These are phyloP conservation scores for Pseudopleuronectes americanus DNA, from an alignment of 2,797 vertebrate genomes.

Conservation along the genomic window DNA sequence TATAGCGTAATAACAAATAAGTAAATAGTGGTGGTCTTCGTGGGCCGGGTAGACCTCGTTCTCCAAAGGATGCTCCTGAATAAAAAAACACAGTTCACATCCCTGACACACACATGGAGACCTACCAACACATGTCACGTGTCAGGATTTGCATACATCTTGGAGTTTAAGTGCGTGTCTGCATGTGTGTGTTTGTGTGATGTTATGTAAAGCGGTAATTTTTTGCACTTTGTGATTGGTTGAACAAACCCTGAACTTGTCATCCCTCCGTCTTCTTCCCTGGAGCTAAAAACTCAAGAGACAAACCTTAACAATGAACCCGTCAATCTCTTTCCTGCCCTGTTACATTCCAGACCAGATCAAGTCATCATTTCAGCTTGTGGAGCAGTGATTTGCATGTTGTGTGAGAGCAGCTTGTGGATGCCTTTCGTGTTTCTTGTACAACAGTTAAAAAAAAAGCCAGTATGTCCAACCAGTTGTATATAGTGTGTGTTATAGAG, in stretches of 20 bases:
- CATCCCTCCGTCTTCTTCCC: not conserved
- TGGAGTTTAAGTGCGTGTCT: not conserved
- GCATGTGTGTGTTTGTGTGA: not conserved
- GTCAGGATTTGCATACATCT: too few relatives aligned
- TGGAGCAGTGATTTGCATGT: too few relatives aligned
- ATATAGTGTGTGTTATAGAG: not conserved
- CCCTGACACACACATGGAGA: too few relatives aligned
- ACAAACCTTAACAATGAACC: not conserved
- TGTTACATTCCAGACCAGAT: conserved; percentile 5
- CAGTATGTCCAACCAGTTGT: not conserved
- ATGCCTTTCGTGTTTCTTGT: too few relatives aligned
- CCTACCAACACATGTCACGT: too few relatives aligned
- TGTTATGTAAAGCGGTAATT: not conserved
- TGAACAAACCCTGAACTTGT: not conserved
- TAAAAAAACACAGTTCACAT: too few relatives aligned
- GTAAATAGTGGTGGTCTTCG: too few relatives aligned
- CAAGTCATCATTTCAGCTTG: not conserved
- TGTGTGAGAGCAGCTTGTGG: too few relatives aligned
- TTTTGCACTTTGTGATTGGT: not conserved
- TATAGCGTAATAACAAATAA: too few relatives aligned
- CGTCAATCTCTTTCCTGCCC: not conserved
- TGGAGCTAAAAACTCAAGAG: not conserved
- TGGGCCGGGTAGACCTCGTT: too few relatives aligned
- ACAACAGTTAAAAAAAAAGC: not conserved
- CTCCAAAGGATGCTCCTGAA: too few relatives aligned